Conservation (phyloP, 2,113 vertebrate genomes). For the Nycticryphes semicollaris region DNA sequence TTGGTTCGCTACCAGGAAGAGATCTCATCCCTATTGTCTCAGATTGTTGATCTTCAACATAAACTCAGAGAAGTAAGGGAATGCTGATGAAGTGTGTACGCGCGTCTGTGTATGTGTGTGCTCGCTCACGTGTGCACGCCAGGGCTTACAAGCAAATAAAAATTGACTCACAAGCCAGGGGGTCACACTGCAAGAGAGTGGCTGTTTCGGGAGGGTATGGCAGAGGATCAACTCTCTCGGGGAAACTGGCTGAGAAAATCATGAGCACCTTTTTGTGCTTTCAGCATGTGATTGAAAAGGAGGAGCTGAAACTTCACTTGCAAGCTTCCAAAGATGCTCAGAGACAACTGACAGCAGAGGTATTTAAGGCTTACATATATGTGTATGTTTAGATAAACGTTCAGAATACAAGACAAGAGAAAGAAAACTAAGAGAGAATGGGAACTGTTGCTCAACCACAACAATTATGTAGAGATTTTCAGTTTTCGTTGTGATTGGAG, state of each 20-base stretch:
- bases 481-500: background rate
- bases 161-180: background rate
- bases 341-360: constrained; percentile 94
- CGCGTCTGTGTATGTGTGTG: background rate
- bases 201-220: background rate
- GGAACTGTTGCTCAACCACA: background rate
- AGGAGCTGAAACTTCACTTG: constrained; percentile 94
- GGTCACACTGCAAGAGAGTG: background rate
- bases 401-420: background rate
- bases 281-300: constrained; percentile 94
- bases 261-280: constrained; percentile 25
- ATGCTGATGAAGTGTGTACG: background rate
- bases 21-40: constrained; percentile 90
- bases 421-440: background rate
- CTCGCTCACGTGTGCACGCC: accelerated
- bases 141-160: background rate
- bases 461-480: background rate
- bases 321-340: constrained; percentile 97
- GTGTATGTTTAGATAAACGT: background rate
- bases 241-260: background rate
- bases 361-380: constrained; percentile 29
- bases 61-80: constrained; percentile 86
- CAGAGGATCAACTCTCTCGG: background rate
- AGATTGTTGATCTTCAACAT: constrained; percentile 95
- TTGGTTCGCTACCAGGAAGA: constrained; percentile 92